A percentile compares a stretch with the other conserved stretches of the same genome.
phyloP scores from a whole-genome alignment of 1,140 invertebrate genomes.

The Drosophila neocordata region DNA sequence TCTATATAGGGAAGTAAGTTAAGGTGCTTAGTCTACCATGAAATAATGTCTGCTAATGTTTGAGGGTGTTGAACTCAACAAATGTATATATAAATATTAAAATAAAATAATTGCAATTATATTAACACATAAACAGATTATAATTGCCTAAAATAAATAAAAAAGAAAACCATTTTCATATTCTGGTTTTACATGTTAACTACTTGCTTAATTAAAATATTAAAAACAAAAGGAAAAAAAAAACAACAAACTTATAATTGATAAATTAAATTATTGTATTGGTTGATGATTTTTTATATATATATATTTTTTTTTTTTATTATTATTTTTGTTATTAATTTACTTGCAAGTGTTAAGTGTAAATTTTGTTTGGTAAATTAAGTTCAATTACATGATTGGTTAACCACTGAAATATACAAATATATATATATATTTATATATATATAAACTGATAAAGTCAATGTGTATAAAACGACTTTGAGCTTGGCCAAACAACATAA shows the following conservation, averaged over 20 bases:
- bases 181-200: background rate
- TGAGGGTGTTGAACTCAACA: background rate
- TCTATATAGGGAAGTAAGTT: background rate
- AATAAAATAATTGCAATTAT: background rate
- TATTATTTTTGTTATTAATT: slow-evolving; percentile 15
- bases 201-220: slow-evolving; percentile 4
- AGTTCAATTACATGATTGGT: slow-evolving; percentile 40
- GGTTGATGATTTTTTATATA: no score
- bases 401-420: slow-evolving; percentile 12
- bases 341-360: slow-evolving; percentile 34
- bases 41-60: background rate
- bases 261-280: slow-evolving; percentile 3
- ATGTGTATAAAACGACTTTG: slow-evolving; percentile 4
- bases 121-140: background rate
- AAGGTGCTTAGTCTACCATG: background rate
- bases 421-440: background rate
- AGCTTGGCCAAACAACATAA: background rate
- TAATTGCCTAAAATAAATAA: background rate
- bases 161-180: background rate
- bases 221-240: no score
- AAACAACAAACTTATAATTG: background rate
- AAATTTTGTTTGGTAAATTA: slow-evolving; percentile 41
- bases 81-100: no score
- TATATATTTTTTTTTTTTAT: background rate
- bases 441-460: slow-evolving; percentile 33